Conservation (phyloP, 1,140 invertebrate genomes). For the Vollenhovia emeryi region DNA sequence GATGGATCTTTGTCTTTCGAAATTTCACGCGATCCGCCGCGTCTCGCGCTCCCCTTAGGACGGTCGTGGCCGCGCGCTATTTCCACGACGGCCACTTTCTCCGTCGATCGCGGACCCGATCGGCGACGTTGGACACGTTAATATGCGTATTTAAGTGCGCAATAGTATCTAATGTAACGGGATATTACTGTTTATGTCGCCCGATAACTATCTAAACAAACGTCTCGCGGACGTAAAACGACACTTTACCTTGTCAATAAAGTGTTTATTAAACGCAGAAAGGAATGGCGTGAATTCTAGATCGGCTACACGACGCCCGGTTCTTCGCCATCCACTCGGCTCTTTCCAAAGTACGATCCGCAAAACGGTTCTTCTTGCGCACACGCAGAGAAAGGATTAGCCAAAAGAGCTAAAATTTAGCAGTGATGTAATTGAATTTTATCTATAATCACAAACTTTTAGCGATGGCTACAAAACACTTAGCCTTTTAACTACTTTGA, state of each 20-base stretch:
- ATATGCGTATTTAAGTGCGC: not conserved
- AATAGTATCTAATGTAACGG: not conserved
- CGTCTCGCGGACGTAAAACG: not conserved
- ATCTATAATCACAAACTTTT: too few species aligned
- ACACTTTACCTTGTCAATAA: not conserved
- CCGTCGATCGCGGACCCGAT: not conserved
- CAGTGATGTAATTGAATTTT: too few species aligned
- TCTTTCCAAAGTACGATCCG: not conserved
- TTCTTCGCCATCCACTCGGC: not conserved
- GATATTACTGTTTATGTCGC: not conserved
- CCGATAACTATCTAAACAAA: conserved; percentile 5
- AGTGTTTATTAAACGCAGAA: not conserved
- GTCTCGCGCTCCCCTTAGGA: not conserved
- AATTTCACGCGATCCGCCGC: conserved; percentile 37
- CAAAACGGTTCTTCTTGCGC: not conserved
- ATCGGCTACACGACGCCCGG: not conserved
- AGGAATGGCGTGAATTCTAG: not conserved
- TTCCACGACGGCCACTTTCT: not conserved
- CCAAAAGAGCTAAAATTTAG: too few species aligned
- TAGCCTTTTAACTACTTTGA: too few species aligned
- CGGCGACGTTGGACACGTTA: conserved; percentile 1
- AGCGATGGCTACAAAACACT: too few species aligned
- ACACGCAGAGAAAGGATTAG: too few species aligned
- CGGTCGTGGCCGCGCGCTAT: too few species aligned
- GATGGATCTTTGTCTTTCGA: conserved; percentile 66